phyloP scores from a whole-genome alignment of 2,888 invertebrate species.

The Diaphora mendica region DNA sequence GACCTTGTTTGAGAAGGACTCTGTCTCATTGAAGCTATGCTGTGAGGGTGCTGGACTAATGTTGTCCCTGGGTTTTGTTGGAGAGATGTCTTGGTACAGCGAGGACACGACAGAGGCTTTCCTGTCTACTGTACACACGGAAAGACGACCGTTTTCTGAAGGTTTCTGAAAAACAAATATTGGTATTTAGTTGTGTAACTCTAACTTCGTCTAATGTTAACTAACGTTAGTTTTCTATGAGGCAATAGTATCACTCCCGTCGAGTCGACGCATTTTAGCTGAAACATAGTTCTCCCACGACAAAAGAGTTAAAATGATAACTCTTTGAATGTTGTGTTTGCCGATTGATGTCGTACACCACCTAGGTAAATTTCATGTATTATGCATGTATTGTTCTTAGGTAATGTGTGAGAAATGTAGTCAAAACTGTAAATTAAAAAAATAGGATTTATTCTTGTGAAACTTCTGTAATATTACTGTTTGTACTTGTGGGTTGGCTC shows the following conservation, averaged over 20 bases:
- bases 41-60: slow-evolving; percentile 80
- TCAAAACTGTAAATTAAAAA: no score
- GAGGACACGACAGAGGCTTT: slow-evolving; percentile 83
- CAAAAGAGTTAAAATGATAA: no score
- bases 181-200: not conserved
- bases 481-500: not conserved
- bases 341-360: no score
- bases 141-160: slow-evolving; percentile 80
- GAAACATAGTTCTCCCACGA: no score
- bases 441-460: not conserved
- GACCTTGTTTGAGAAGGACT: slow-evolving; percentile 63
- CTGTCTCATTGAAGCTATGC: slow-evolving; percentile 70
- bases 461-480: not conserved
- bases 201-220: not conserved
- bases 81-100: slow-evolving; percentile 77
- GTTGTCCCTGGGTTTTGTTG: slow-evolving; percentile 72
- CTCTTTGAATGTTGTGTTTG: no score
- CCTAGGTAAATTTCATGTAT: no score
- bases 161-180: slow-evolving; percentile 66
- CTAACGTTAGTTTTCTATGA: no score
- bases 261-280: no score
- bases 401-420: no score
- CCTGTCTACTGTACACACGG: slow-evolving; percentile 79
- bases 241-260: no score
- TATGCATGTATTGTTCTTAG: no score